Percentiles rank a stretch among this genome's conserved stretches.
These are phyloP conservation scores for Carollia perspicillata DNA, from an alignment of 2,113 vertebrate species.

Conservation along the genomic window DNA sequence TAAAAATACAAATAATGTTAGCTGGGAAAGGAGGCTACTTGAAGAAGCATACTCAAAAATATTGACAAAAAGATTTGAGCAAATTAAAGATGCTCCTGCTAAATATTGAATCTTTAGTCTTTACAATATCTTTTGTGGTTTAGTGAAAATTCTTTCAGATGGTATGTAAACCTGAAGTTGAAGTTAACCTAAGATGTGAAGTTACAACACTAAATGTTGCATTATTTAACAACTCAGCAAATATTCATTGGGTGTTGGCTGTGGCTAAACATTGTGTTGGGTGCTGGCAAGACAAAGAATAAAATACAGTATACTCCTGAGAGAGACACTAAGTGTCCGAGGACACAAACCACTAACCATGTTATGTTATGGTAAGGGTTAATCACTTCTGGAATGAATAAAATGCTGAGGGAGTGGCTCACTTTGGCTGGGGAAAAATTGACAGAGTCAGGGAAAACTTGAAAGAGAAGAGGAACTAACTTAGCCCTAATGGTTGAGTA, in stretches of 20 bases:
- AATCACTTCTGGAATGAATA: conserved; percentile 7
- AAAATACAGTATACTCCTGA: not conserved
- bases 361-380: not conserved
- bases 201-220: conserved; percentile 36
- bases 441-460: not conserved
- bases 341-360: not conserved
- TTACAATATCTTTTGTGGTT: not conserved
- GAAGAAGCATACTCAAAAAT: conserved; percentile 7
- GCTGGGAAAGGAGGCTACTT: conserved; percentile 7
- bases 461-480: not conserved
- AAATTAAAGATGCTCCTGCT: not conserved
- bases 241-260: conserved; percentile 31
- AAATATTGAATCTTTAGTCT: conserved; percentile 2
- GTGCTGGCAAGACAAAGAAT: not conserved
- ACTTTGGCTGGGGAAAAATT: not conserved
- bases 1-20: conserved; percentile 17
- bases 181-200: not conserved
- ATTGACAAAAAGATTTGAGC: not conserved
- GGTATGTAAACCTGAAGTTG: conserved; percentile 1
- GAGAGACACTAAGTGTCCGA: not conserved
- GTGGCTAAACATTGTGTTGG: not conserved
- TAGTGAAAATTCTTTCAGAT: conserved; percentile 27
- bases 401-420: not conserved
- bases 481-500: not conserved
- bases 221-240: conserved; percentile 66